A percentile compares a stretch with the other conserved stretches of the same genome.
These are phyloP conservation scores for Tretioscincus oriximinensis DNA, from an alignment of 2,113 vertebrate genomes.

Conservation along the genomic window DNA sequence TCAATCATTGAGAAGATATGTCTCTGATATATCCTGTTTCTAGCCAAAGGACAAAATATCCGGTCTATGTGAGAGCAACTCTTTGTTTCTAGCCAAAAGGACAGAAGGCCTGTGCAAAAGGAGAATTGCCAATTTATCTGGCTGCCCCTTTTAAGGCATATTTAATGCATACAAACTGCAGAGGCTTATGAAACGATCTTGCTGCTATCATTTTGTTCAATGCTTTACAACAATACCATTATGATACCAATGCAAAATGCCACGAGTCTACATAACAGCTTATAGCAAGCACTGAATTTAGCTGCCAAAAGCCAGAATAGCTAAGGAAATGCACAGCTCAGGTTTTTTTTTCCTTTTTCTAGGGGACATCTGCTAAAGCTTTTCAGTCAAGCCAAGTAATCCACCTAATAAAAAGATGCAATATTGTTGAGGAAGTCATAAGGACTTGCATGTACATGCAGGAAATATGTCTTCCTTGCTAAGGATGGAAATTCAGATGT, in stretches of 20 bases:
- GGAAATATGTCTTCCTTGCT: not conserved
- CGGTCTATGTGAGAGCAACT: not conserved
- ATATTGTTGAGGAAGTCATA: slow-evolving; percentile 11
- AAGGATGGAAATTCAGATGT: not conserved
- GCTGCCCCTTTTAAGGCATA: slow-evolving; percentile 2
- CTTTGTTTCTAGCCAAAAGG: slow-evolving; percentile 17
- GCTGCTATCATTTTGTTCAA: not conserved
- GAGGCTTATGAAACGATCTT: slow-evolving; percentile 6
- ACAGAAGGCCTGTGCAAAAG: not conserved
- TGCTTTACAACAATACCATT: slow-evolving; percentile 11
- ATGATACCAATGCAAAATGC: not conserved
- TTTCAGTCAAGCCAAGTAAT: slow-evolving; percentile 4
- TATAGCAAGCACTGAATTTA: not conserved
- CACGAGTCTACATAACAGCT: not conserved
- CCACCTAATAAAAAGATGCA: not conserved
- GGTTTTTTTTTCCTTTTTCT: not conserved
- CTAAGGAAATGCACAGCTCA: not conserved
- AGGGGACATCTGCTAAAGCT: slow-evolving; percentile 4
- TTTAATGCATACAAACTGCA: slow-evolving; percentile 3
- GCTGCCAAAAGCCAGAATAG: not conserved
- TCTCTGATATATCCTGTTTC: no score
- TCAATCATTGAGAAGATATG: not conserved
- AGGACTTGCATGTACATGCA: not conserved
- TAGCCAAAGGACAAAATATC: no score
- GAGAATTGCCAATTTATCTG: not conserved